Percentiles rank a stretch among this genome's conserved stretches.
These are phyloP conservation scores for Drosophila orosa DNA, from an alignment of 1,140 invertebrate genomes.

Conservation along the genomic window DNA sequence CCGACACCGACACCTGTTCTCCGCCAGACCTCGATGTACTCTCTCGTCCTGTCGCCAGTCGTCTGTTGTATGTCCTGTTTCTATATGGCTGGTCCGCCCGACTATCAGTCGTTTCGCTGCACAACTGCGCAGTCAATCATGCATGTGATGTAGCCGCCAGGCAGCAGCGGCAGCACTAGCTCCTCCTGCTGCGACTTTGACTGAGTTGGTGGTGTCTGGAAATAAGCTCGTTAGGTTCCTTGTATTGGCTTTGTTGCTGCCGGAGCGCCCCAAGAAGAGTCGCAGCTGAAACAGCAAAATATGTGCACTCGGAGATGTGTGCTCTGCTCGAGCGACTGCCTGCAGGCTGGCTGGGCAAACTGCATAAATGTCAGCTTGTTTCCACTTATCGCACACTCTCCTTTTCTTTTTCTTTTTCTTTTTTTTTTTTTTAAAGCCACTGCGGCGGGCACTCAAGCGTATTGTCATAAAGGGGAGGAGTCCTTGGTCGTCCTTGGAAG, in stretches of 20 bases:
- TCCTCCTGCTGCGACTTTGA: constrained; percentile 45
- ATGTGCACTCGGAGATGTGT: constrained; percentile 61
- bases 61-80: constrained; percentile 5
- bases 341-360: constrained; percentile 75
- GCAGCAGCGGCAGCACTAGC: constrained; percentile 30
- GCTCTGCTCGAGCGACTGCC: constrained; percentile 70
- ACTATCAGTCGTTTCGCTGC: constrained; percentile 58
- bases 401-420: constrained; percentile 17
- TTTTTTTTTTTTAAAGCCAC: constrained; percentile 44
- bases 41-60: constrained; percentile 8
- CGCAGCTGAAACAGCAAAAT: constrained; percentile 61
- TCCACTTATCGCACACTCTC: constrained; percentile 77
- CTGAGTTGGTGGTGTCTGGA: constrained; percentile 65
- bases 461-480: constrained; percentile 53
- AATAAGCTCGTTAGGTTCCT: constrained; percentile 81
- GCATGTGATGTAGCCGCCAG: constrained; percentile 79
- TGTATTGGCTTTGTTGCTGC: constrained; percentile 73
- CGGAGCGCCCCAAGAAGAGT: constrained; percentile 26
- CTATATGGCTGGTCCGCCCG: constrained; percentile 14
- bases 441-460: constrained; percentile 60
- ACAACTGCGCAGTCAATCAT: constrained; percentile 82
- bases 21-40: background rate
- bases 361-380: constrained; percentile 83
- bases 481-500: constrained; percentile 10
- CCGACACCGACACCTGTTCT: constrained; percentile 61